A percentile compares a stretch with the other conserved stretches of the same genome.
Evolutionary conservation across 2,888 invertebrate species (phyloP).

Genomic region (Pediacus dermestoides): DNA sequence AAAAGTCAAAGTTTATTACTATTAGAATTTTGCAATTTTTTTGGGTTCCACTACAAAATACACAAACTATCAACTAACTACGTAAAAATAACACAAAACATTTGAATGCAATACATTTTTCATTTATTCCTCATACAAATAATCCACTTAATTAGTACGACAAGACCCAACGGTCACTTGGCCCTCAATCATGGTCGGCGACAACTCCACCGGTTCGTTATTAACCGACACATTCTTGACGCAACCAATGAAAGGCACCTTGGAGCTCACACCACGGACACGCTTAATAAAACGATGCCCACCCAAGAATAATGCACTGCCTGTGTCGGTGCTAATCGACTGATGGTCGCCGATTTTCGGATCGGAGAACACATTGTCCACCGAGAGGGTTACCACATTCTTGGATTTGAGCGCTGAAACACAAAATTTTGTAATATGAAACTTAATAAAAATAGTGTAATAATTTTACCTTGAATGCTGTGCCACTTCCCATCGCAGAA

Average conservation of each 20-base stretch:
- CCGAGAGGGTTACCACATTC: constrained; percentile 82
- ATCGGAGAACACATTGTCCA: constrained; percentile 74
- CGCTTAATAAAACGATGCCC: constrained; percentile 65
- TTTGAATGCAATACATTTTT: no score
- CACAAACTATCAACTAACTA: no score
- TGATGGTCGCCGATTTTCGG: constrained; percentile 63
- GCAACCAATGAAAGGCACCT: constrained; percentile 75
- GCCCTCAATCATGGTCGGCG: constrained; percentile 61
- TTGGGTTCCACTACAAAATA: no score
- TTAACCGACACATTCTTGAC: constrained; percentile 68
- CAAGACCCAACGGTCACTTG: constrained; percentile 76
- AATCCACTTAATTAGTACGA: constrained; percentile 73
- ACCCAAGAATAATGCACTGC: constrained; percentile 85
- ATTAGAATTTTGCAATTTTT: no score
- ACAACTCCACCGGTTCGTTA: constrained; percentile 52
- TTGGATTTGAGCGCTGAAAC: constrained; percentile 78
- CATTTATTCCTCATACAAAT: no score
- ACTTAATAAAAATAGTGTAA: no score
- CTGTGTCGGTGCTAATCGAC: constrained; percentile 72
- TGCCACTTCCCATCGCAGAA: constrained; percentile 98
- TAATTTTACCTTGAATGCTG: constrained; percentile 64
- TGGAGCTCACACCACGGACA: constrained; percentile 65
- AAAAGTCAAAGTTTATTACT: no score
- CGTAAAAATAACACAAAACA: no score
- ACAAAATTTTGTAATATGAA: no score